These are phyloP conservation scores for Oxycera nigricornis DNA, from an alignment of 2,888 invertebrate genomes.

Conservation along the genomic window DNA sequence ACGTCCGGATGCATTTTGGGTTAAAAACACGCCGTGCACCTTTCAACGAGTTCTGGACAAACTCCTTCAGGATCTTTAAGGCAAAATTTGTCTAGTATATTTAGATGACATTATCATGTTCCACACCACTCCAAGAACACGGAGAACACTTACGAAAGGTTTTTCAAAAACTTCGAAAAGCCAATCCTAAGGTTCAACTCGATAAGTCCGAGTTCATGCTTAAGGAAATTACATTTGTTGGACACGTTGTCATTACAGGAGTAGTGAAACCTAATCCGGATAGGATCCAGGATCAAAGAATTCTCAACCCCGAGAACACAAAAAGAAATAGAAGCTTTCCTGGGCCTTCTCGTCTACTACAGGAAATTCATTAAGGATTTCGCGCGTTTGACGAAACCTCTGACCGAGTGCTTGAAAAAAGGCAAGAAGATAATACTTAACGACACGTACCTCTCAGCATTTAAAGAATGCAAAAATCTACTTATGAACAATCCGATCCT, in stretches of 20 bases:
- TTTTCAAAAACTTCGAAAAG: slow-evolving; percentile 31
- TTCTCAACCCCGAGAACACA: neutral
- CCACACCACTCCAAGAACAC: slow-evolving; percentile 1
- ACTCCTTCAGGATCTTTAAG: slow-evolving; percentile 36
- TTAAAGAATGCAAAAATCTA: neutral
- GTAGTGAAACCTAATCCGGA: neutral
- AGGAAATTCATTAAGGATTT: slow-evolving; percentile 42
- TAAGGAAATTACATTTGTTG: slow-evolving; percentile 41
- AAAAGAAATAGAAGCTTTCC: slow-evolving; percentile 48
- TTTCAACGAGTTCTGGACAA: slow-evolving; percentile 43
- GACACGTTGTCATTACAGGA: neutral
- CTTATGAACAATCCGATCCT: slow-evolving; percentile 6
- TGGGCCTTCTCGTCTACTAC: slow-evolving; percentile 49
- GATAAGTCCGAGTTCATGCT: slow-evolving; percentile 39
- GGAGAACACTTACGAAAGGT: neutral
- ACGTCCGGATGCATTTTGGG: slow-evolving; percentile 44
- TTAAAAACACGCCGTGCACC: slow-evolving; percentile 45
- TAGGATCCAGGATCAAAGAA: slow-evolving; percentile 43
- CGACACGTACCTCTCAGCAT: neutral
- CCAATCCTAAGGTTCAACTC: slow-evolving; percentile 38
- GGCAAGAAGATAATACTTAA: neutral
- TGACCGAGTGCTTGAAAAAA: neutral
- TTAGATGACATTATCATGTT: slow-evolving; percentile 12
- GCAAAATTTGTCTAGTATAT: slow-evolving; percentile 24
- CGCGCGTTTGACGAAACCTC: slow-evolving; percentile 22